Base-by-base conservation (phyloP, 2,113 vertebrate genomes). In the Empidonax alnorum region DNA sequence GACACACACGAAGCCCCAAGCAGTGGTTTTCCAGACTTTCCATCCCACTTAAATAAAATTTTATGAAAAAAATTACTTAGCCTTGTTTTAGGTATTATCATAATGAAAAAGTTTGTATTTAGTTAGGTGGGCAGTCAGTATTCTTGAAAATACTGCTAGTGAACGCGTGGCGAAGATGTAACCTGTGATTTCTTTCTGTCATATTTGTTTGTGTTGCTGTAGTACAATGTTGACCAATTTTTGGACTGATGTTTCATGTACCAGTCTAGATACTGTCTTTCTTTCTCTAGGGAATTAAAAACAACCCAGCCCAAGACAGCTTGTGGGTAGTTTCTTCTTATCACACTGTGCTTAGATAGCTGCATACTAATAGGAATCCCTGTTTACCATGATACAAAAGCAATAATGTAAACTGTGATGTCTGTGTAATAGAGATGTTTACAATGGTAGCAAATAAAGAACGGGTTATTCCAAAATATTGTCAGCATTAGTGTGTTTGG, bases 381-480 rank as follows among this genome's bases (percentile, higher is more conserved):
- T 50, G 56, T 84, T 93, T 97, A 68, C 74, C 10, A 41, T 56
- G 55, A 8, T 89, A 66, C 89, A 61, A 97, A 97, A 98, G 97
- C 97, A 97, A 95, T 98, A 97, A 97, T 59, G 85, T 97, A 37
- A 97, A 95, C 89, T 86, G 94, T 97, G 91, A 77, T 92, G 96
- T 95, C 46, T 68, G 92, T 97, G 90, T 97, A 89, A 94, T 95
- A 83, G 66, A 81, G 92, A 88, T 25, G 92, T 87, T 96, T 96
- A 94, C 92, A 92, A 22, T 33, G 73, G 91, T 93, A 96, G 75
- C 84, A 90, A 98, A 98, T 98, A 98, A 98, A 98, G 90, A 91
- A 94, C 1, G 7, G 63, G 52, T 93, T 96, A 65, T 25, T 93
- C n/a, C 65, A 65, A 84, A 89, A 18, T 8, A 15, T 0, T 67